These are phyloP conservation scores for Tragelaphus imberbis DNA, from an alignment of 2,113 vertebrate species.

Conservation along the genomic window DNA sequence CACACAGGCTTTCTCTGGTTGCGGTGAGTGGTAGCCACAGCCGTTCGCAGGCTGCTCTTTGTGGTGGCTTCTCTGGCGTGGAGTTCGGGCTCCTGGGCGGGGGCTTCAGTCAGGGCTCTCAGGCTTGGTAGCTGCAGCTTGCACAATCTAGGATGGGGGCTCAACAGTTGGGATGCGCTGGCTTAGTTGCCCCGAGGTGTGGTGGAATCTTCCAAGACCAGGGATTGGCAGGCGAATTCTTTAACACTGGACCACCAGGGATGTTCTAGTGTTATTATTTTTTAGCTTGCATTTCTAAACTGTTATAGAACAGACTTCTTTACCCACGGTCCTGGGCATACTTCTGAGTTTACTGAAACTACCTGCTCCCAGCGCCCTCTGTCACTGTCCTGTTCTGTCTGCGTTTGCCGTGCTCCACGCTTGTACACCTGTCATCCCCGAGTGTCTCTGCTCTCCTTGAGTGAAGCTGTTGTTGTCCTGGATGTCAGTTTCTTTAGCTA, in stretches of 20 bases:
- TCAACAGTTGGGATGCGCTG: not conserved
- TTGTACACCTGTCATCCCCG: not conserved
- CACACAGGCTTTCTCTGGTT: not conserved
- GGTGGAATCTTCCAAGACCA: not conserved
- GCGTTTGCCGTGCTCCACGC: not conserved
- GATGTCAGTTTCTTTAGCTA: not conserved
- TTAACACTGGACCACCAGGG: not conserved
- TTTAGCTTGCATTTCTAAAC: not conserved
- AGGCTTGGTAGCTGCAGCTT: not conserved
- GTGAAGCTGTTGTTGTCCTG: not conserved
- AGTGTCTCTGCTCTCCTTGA: not conserved
- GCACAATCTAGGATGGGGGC: not conserved
- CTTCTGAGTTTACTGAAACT: not conserved
- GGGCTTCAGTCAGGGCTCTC: not conserved
- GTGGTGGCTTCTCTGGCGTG: too few relatives aligned
- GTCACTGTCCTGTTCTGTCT: not conserved
- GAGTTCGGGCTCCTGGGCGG: rapidly evolving
- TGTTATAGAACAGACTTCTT: not conserved
- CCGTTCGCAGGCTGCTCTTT: not conserved
- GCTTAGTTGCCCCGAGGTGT: not conserved
- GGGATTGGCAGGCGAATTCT: not conserved
- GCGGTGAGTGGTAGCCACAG: not conserved
- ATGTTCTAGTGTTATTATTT: not conserved
- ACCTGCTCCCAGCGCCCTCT: not conserved
- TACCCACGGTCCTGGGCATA: not conserved